These are phyloP conservation scores for Oryzaephilus surinamensis DNA, from an alignment of 1,140 invertebrate genomes.

Conservation along the genomic window DNA sequence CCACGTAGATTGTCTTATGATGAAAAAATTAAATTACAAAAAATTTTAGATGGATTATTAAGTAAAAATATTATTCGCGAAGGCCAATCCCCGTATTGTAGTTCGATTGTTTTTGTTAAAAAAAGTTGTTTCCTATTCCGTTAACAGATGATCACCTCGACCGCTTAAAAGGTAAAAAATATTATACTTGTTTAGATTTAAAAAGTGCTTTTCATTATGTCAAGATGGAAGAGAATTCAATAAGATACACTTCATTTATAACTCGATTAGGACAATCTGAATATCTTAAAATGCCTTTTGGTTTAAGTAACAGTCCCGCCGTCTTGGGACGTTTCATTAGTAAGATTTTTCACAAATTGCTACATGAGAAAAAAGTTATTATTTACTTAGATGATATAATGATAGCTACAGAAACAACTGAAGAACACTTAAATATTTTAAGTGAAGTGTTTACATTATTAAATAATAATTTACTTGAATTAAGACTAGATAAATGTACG, in stretches of 20 bases:
- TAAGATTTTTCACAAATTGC: conserved; percentile 4
- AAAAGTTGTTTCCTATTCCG: conserved; percentile 25
- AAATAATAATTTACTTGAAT: neutral
- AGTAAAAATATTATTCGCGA: conserved; percentile 23
- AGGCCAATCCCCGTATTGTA: conserved; percentile 34
- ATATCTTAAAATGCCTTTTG: conserved; percentile 20
- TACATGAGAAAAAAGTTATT: conserved; percentile 13
- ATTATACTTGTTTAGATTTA: conserved; percentile 23
- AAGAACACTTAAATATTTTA: neutral
- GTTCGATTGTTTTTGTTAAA: conserved; percentile 8
- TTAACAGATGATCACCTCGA: conserved; percentile 32
- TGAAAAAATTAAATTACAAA: conserved; percentile 24
- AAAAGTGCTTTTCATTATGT: conserved; percentile 29
- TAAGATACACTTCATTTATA: conserved; percentile 19
- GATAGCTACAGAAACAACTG: conserved; percentile 13
- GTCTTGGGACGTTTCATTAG: conserved; percentile 10
- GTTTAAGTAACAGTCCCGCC: conserved; percentile 12
- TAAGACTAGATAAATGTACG: conserved; percentile 8
- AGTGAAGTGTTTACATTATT: conserved; percentile 1
- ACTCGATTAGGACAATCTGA: conserved; percentile 19
- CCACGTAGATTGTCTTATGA: conserved; percentile 24
- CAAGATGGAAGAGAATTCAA: conserved; percentile 12
- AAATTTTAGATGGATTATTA: conserved; percentile 29
- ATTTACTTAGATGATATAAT: conserved; percentile 29
- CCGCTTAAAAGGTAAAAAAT: conserved; percentile 15